Evolutionary conservation across 2,888 invertebrate species (phyloP).

Genomic region (Drosophila dives): DNA sequence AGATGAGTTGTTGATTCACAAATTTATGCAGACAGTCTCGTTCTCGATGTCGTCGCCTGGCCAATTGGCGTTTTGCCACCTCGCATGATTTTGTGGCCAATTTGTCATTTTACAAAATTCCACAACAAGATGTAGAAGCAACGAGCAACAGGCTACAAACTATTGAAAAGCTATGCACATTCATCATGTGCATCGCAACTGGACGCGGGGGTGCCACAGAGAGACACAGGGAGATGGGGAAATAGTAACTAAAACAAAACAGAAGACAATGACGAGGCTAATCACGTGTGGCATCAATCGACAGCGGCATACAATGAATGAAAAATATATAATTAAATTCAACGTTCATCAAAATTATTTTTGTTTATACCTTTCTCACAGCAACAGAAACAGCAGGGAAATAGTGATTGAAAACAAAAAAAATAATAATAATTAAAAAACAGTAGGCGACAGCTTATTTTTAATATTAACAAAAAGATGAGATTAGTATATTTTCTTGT

Average conservation of each 20-base stretch:
- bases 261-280: conserved; percentile 64
- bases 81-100: conserved; percentile 68
- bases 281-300: conserved; percentile 65
- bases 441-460: conserved; percentile 6
- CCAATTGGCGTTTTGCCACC: conserved; percentile 76
- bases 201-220: background rate
- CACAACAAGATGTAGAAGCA: conserved; percentile 59
- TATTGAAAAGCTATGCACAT: conserved; percentile 65
- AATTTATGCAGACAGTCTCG: conserved; percentile 64
- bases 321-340: conserved; percentile 61
- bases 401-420: background rate
- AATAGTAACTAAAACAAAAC: conserved; percentile 43
- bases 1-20: conserved; percentile 74
- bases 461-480: conserved; percentile 52
- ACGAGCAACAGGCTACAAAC: conserved; percentile 52
- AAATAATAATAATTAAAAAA: background rate
- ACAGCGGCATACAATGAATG: conserved; percentile 45
- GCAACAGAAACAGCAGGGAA: background rate
- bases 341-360: conserved; percentile 34
- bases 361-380: conserved; percentile 1
- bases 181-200: conserved; percentile 39
- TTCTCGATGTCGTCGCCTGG: conserved; percentile 55
- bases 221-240: background rate
- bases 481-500: conserved; percentile 39
- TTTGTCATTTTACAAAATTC: conserved; percentile 78